Percentiles rank a stretch among this genome's conserved stretches.
Evolutionary conservation across 2,797 vertebrate species (phyloP).

Genomic region (Stomatorhinus walkeri): DNA sequence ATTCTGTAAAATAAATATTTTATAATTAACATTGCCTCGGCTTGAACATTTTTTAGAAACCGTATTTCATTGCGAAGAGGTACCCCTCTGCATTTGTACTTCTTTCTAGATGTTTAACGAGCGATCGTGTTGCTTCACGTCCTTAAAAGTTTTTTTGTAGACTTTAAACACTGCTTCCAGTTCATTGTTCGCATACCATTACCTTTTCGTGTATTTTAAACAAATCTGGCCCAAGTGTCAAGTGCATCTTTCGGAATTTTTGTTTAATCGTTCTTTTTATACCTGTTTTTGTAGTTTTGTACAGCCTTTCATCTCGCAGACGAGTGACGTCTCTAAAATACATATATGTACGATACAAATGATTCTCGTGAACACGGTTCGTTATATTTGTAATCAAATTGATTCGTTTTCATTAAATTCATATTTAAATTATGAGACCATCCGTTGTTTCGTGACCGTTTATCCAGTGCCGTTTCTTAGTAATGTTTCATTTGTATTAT

Average conservation of each 20-base stretch:
- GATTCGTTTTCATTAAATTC: neutral
- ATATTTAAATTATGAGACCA: neutral
- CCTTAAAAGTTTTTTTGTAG: neutral
- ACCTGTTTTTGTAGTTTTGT: neutral
- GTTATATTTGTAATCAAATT: neutral
- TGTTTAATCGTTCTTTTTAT: neutral
- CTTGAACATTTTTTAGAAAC: slow-evolving; percentile 9
- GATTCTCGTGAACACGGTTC: neutral
- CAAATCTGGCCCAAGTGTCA: neutral
- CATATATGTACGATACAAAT: neutral
- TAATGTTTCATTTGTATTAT: neutral
- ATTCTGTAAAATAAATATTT: slow-evolving; percentile 90
- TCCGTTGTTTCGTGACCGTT: neutral
- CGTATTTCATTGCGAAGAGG: neutral
- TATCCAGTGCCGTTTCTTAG: neutral
- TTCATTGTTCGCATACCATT: neutral
- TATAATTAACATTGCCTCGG: slow-evolving; percentile 60
- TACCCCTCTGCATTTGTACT: neutral
- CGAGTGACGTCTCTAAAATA: neutral
- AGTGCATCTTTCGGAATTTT: neutral
- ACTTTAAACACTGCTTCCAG: neutral
- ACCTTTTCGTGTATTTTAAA: neutral
- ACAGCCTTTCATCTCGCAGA: neutral
- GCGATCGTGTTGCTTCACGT: neutral
- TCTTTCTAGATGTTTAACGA: neutral